Conservation (phyloP, 2,888 invertebrate species). For the Ormyrus rosae region DNA sequence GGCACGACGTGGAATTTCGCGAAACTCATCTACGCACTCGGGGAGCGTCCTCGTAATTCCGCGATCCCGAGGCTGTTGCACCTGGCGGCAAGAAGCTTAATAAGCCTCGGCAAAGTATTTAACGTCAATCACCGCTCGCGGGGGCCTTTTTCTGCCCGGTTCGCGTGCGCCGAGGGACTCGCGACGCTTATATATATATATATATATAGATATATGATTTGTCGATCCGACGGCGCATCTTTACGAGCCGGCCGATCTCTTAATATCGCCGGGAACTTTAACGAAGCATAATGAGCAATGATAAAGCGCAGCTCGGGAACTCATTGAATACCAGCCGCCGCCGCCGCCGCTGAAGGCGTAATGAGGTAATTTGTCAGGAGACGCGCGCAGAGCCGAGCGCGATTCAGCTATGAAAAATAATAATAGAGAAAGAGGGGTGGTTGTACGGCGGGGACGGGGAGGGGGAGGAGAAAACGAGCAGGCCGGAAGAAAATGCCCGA, state of each 20-base stretch:
- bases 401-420: constrained; percentile 31
- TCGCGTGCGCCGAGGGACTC: background rate
- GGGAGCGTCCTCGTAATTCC: background rate
- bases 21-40: background rate
- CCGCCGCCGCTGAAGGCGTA: constrained; percentile 5
- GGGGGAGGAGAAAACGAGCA: too few relatives aligned
- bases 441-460: too few relatives aligned
- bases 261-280: constrained; percentile 37
- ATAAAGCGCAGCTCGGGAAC: constrained; percentile 34
- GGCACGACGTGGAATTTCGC: background rate
- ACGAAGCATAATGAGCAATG: constrained; percentile 38
- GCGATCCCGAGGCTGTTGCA: background rate
- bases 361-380: constrained; percentile 46
- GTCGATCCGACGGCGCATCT: constrained; percentile 14
- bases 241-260: constrained; percentile 21
- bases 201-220: background rate
- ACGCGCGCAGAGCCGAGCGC: background rate
- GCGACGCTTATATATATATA: too few relatives aligned
- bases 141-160: constrained; percentile 5
- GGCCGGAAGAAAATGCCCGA: too few relatives aligned
- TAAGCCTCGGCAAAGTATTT: constrained; percentile 25
- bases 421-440: constrained; percentile 3
- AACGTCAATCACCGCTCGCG: constrained; percentile 38
- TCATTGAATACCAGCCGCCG: constrained; percentile 37
- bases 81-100: constrained; percentile 9